Base-by-base conservation (phyloP, 2,888 invertebrate genomes). In the Oxystoma pomonae region DNA sequence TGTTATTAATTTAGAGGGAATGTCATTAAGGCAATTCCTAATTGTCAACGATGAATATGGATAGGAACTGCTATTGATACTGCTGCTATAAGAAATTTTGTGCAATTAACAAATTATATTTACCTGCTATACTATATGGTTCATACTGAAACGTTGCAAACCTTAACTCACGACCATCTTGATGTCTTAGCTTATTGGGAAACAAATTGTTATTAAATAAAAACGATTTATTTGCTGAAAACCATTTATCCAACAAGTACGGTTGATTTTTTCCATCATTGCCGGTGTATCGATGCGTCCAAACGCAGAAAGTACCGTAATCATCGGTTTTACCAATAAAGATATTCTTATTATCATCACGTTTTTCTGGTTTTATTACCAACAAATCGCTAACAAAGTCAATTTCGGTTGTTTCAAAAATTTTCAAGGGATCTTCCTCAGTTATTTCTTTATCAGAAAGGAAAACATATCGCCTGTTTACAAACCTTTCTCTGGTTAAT, bases 131-230 rank as follows among this genome's bases (percentile, higher is more conserved):
- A n/a, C 79, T 79, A 70, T 87, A 87, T 0, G 87, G 87, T 70
- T 83, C 83, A 70, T 88, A 88, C 49, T 81, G 82, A 73, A 88
- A 86, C 62, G 83, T 82, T 9, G 85, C 84, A 20, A 85, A 79
- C 72, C 77, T 83, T 2, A 87, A 69, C 0, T 69, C 71, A 76
- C 77, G 72, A 51, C 77, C 76, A 61, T 71, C 61, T 63, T 77
- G 84, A 81, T 57, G 82, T 70, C 59, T 69, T 66, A 74, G 81
- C 61, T 75, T 75, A 66, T 74, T 61, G 17, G 70, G 72, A 68
- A 68, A 75, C 53, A 75, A 67, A 63, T 70, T 64, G 2, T 19
- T 61, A n/a, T 63, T 60, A 51, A 55, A 55, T 49, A 65, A 56
- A 66, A 74, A 75, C 1, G 68, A 69, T 16, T 60, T 3, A 58